Conservation (phyloP, 2,113 vertebrate genomes). For the Myotis yumanensis region DNA sequence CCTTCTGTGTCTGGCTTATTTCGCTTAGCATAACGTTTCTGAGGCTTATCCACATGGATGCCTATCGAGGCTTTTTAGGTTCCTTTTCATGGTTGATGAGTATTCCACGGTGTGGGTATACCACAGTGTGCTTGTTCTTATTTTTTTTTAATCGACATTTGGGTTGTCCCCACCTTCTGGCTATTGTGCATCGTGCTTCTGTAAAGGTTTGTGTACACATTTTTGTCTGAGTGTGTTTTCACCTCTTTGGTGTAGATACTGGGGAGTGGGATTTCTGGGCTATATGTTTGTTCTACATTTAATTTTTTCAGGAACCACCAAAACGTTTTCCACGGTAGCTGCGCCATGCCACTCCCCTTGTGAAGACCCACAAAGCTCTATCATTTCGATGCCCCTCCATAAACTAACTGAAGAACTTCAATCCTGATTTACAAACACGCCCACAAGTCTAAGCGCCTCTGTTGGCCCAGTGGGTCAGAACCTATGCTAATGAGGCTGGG, state of each 20-base stretch:
- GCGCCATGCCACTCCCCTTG: background rate
- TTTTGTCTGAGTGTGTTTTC: background rate
- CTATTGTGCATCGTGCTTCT: background rate
- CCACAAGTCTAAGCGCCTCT: too few relatives aligned
- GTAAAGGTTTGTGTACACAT: background rate
- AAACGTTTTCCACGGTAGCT: background rate
- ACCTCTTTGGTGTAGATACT: background rate
- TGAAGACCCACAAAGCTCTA: background rate
- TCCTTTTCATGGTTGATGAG: background rate
- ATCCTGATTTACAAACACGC: background rate
- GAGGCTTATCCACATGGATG: background rate
- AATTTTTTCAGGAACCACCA: background rate
- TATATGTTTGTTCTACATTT: background rate
- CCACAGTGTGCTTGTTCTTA: background rate
- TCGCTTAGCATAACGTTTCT: background rate
- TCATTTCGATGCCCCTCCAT: background rate
- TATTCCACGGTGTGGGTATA: background rate
- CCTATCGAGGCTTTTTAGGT: too few relatives aligned
- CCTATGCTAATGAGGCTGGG: background rate
- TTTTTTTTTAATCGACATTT: background rate
- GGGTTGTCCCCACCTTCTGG: background rate
- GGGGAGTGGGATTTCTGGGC: background rate
- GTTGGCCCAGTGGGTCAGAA: background rate
- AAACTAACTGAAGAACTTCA: background rate
- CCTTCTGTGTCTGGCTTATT: background rate